Base-by-base conservation (phyloP, 2,113 vertebrate genomes). In the Amia ocellicauda region DNA sequence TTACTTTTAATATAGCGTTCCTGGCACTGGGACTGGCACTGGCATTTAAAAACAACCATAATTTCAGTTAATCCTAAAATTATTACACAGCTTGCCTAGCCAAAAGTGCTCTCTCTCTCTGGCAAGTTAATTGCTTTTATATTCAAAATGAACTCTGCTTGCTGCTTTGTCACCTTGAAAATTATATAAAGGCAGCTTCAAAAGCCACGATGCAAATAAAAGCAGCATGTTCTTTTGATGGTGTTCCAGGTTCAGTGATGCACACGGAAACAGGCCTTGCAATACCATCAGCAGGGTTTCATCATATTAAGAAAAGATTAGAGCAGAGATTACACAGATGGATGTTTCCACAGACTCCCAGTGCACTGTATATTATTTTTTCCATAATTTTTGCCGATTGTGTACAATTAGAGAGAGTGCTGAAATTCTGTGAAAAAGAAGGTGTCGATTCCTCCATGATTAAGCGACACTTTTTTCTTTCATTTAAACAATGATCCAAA, bases 31-130 rank as follows among this genome's bases (percentile, higher is more conserved):
- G n/a, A n/a, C 59, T n/a, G 47, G 41, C 10, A 22, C 23, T 56
- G 54, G 61, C 47, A 23, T 31, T 47, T 43, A 58, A 64, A 57
- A 16, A 26, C 23, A 28, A 3, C 19, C 58, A 51, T 1, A 17
- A 31, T 69, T 64, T 64, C 31, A 67, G 53, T 53, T 47, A 36
- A 45, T 61, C 50, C 50, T 47, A 27, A 60, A 74, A 67, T 64
- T 53, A 70, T 70, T 67, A 74, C 53, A 42, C 66, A 20, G 31
- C 28, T 40, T 41, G 62, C 27, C 4, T 22, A 16, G 23, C 50
- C 60, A 52, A 40, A 11, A 36, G 56, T 22, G 31, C 55, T 50
- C 8, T 54, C n/a, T 47, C 31, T 47, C 9, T 4, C 62, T 52
- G 57, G 43, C 58, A 24, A 41, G 55, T 56, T 53, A 55, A 63